phyloP scores from a whole-genome alignment of 2,888 invertebrate genomes.

The Actias luna region DNA sequence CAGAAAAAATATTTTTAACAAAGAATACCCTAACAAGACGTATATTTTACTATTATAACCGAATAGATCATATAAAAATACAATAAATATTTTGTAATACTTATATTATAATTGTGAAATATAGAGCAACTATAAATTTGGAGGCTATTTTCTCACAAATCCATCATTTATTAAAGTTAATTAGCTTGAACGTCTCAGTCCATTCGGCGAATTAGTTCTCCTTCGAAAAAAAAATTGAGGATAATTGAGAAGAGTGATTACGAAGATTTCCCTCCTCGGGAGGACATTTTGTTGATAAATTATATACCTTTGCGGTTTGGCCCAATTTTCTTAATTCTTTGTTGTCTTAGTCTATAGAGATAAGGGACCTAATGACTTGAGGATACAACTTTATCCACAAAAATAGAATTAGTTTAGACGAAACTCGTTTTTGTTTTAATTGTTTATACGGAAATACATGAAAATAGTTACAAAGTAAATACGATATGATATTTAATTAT shows the following conservation, averaged over 20 bases:
- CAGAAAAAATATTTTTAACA: too few relatives aligned
- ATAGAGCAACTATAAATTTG: background rate
- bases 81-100: background rate
- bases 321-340: slow-evolving; percentile 34
- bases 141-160: slow-evolving; percentile 21
- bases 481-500: background rate
- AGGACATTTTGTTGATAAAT: slow-evolving; percentile 67
- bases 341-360: slow-evolving; percentile 20
- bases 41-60: too few relatives aligned
- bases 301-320: slow-evolving; percentile 37
- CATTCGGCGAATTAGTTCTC: slow-evolving; percentile 72
- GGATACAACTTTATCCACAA: background rate
- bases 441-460: background rate
- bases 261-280: slow-evolving; percentile 64
- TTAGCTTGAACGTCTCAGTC: slow-evolving; percentile 67
- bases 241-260: slow-evolving; percentile 73
- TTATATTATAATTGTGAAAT: background rate
- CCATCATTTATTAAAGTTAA: slow-evolving; percentile 71
- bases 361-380: slow-evolving; percentile 15
- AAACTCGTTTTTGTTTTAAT: background rate
- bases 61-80: too few relatives aligned
- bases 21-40: too few relatives aligned
- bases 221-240: slow-evolving; percentile 66
- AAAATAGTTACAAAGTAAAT: background rate
- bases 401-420: background rate